These are phyloP conservation scores for zebrafish (Danio rerio) DNA, from an alignment of 2,113 vertebrate genomes.

Conservation along the genomic window GRCz12tu NC_133183.1:10471001-10471500, in stretches of 20 bases:
- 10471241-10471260: constrained; percentile 23
- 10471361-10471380: neutral
- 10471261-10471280: constrained; percentile 44
- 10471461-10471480: too few relatives aligned
- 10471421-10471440: too few relatives aligned
- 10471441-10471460: too few relatives aligned
- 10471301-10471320: constrained; percentile 40
- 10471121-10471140: neutral
- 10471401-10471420: too few relatives aligned
- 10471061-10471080: neutral
- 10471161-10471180: neutral
- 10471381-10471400: neutral
- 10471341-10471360: too few relatives aligned
- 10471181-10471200: too few relatives aligned
- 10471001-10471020: neutral
- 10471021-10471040: neutral
- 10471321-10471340: constrained; percentile 4
- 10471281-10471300: constrained; percentile 26
- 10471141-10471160: neutral
- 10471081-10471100: neutral
- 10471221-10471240: too few relatives aligned
- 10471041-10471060: neutral
- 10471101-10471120: neutral
- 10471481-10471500: too few relatives aligned
- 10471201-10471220: too few relatives aligned